A percentile compares a stretch with the other conserved stretches of the same genome.
These are phyloP conservation scores for Limnephilus marmoratus DNA, from an alignment of 2,888 invertebrate genomes.

Conservation along the genomic window DNA sequence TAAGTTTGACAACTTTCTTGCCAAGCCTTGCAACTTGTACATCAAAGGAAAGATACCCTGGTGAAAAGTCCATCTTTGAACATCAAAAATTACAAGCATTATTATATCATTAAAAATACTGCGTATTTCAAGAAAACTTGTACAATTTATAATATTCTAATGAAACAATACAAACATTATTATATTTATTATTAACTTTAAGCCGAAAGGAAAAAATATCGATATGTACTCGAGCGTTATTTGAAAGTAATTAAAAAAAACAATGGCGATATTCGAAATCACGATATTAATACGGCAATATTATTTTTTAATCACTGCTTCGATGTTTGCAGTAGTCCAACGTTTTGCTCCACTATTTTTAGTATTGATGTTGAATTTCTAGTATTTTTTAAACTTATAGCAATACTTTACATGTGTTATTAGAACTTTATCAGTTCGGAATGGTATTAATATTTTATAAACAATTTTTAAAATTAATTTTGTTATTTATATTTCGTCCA, in stretches of 20 bases:
- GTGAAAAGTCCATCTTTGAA: too few species aligned
- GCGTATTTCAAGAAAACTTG: background rate
- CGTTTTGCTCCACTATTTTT: background rate
- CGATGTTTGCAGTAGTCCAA: background rate
- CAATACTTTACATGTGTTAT: background rate
- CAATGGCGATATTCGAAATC: background rate
- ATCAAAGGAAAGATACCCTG: too few species aligned
- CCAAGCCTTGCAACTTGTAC: too few species aligned
- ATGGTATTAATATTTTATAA: background rate
- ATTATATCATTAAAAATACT: background rate
- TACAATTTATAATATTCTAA: background rate
- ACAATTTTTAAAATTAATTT: background rate
- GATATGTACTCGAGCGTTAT: background rate
- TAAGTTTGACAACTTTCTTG: background rate
- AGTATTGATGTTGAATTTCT: background rate
- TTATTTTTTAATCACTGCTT: background rate
- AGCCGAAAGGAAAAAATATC: background rate
- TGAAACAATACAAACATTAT: background rate
- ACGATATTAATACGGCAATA: slow-evolving; percentile 15
- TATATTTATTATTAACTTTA: slow-evolving; percentile 16
- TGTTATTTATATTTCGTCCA: background rate
- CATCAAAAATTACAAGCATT: background rate
- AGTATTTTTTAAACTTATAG: background rate
- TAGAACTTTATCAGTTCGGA: background rate
- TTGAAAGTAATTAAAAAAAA: background rate